phyloP scores from a whole-genome alignment of 2,113 vertebrate species.

The Todiramphus saurophagus region DNA sequence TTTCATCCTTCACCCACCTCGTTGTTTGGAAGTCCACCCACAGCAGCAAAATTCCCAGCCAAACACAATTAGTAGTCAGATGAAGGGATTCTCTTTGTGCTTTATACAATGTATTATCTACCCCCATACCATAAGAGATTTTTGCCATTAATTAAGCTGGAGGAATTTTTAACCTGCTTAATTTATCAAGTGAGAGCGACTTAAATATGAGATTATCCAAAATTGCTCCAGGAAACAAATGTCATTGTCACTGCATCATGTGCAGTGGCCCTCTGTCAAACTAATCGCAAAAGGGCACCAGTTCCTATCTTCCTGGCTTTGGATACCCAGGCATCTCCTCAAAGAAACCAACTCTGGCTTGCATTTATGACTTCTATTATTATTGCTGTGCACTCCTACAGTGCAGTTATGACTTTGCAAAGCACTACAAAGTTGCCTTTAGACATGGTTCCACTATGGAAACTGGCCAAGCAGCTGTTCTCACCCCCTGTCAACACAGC shows the following conservation, averaged over 20 bases:
- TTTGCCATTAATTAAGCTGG: background rate
- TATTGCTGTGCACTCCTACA: background rate
- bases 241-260: background rate
- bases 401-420: background rate
- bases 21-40: background rate
- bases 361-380: background rate
- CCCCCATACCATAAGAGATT: fast-evolving
- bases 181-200: background rate
- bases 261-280: background rate
- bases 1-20: background rate
- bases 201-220: background rate
- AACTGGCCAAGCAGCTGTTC: background rate
- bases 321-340: background rate
- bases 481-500: background rate
- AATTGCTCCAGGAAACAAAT: background rate
- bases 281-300: fast-evolving
- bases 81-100: background rate
- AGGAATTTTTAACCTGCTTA: background rate
- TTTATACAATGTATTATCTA: background rate
- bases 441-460: background rate
- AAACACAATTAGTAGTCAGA: background rate
- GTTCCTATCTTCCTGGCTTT: background rate
- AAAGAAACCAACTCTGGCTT: background rate
- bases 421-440: background rate
- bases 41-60: background rate